Conservation (phyloP, 2,113 vertebrate species). For the Dasyornis broadbenti region DNA sequence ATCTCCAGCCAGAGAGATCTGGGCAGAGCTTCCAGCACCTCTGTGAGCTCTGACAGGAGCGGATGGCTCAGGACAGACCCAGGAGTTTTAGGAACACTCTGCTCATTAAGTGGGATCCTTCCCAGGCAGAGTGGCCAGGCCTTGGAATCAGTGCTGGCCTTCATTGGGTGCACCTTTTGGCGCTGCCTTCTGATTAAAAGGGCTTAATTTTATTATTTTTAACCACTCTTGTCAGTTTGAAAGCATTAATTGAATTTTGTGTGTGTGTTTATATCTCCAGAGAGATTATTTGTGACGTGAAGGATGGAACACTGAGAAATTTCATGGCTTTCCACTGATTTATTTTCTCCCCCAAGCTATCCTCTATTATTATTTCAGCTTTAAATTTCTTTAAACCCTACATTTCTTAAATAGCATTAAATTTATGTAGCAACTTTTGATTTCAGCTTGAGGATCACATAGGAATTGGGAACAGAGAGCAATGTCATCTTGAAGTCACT, state of each 20-base stretch:
- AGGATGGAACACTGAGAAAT: not conserved
- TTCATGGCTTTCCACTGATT: constrained; percentile 12
- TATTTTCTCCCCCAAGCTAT: not conserved
- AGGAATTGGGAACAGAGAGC: not conserved
- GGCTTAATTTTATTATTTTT: constrained; percentile 40
- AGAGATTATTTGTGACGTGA: constrained; percentile 29
- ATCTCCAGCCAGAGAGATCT: not conserved
- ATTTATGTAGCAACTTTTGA: not conserved
- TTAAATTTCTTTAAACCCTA: constrained; percentile 10
- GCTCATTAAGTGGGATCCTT: not conserved
- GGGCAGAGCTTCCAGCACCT: not conserved
- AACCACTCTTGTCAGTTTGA: constrained; percentile 10
- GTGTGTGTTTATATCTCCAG: not conserved
- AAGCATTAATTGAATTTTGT: constrained; percentile 34
- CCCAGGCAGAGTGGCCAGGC: not conserved
- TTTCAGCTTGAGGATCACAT: not conserved
- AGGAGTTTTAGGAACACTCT: not conserved
- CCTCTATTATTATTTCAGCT: not conserved
- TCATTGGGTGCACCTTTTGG: not conserved
- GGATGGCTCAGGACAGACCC: not conserved
- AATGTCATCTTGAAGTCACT: not conserved
- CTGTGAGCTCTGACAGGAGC: not conserved
- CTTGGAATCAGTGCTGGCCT: not conserved
- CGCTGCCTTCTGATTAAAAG: not conserved
- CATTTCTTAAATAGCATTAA: not conserved